Base-by-base conservation (phyloP, 2,113 vertebrate genomes). In the Lamprotornis superbus region DNA sequence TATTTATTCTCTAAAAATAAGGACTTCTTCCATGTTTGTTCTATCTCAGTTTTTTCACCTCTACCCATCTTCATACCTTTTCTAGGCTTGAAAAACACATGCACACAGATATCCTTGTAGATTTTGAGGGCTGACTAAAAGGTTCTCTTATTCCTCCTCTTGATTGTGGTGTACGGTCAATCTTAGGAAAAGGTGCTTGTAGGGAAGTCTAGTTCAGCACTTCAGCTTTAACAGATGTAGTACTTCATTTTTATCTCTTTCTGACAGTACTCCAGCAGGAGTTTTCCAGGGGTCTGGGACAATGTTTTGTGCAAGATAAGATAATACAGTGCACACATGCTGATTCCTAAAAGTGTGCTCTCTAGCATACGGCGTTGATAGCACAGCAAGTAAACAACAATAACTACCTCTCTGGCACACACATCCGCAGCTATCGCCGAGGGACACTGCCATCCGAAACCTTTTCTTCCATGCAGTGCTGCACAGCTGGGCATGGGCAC, bases 201-300 rank as follows among this genome's bases (percentile, higher is more conserved):
- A 57, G 44, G 50, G 85, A 87, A 97, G 27, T 92, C 61, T 75
- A 94, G 89, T 83, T 96, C 87, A 90, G 79, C 93, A 90, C 79
- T 95, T 93, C 61, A 88, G 76, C 52, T 92, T 83, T 82, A 92
- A 69, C 70, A 77, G 78, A 31, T 12, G 10, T 60, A 80, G 69
- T 95, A 77, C 69, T 95, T 97, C 47, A 87, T 96, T 95, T 95
- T 97, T 96, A 95, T 97, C 95, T 93, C 88, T 91, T 71, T 94
- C 95, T 83, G 76, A 60, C 83, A 95, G 61, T 95, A 44, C 86
- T 97, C 55, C 55, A 92, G 55, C 78, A 92, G 86, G 44, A 87
- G 75, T 82, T 86, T 96, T 60, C 79, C 60, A 55, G 40, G 84
- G 35, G 87, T 28, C 55, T 87, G 50, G 71, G 64, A 87, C 4